Conservation (phyloP, 2,113 vertebrate species). For the Origma solitaria region DNA sequence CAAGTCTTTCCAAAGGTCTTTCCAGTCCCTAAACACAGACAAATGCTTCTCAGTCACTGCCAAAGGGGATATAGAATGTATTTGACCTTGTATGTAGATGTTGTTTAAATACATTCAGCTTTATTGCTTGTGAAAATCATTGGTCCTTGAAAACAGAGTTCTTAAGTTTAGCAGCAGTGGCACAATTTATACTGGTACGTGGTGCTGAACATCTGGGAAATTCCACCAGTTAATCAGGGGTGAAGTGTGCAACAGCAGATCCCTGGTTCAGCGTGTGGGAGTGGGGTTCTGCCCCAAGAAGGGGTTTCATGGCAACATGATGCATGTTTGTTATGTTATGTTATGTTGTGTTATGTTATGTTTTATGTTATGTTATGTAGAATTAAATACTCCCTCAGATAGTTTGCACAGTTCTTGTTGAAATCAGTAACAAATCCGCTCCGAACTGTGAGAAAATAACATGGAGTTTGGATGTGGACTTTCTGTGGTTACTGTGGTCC, state of each 20-base stretch:
- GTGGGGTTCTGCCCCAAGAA: not conserved
- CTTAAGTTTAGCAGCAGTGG: not conserved
- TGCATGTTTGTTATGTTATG: not conserved
- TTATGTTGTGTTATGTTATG: not conserved
- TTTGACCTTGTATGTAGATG: slow-evolving; percentile 21
- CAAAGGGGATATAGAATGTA: slow-evolving; percentile 16
- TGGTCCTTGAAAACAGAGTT: not conserved
- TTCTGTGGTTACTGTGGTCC: slow-evolving; percentile 14
- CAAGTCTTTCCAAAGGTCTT: slow-evolving; percentile 4
- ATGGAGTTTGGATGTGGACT: not conserved
- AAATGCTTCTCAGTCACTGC: not conserved
- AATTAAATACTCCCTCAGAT: not conserved
- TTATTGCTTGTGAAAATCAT: slow-evolving; percentile 33
- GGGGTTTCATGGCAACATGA: not conserved
- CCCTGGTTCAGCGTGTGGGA: not conserved
- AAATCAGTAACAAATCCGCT: not conserved
- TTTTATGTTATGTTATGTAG: not conserved
- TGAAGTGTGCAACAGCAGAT: not conserved
- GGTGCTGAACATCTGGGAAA: not conserved
- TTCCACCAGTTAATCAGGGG: not conserved
- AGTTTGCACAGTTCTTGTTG: not conserved
- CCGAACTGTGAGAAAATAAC: not conserved
- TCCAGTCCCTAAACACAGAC: not conserved
- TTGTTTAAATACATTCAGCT: slow-evolving; percentile 10
- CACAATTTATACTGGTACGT: not conserved